Evolutionary conservation across 2,888 invertebrate species (phyloP), one percentile per base, ranked within the genome.

Genomic region (Metallyticus violacea): DNA sequence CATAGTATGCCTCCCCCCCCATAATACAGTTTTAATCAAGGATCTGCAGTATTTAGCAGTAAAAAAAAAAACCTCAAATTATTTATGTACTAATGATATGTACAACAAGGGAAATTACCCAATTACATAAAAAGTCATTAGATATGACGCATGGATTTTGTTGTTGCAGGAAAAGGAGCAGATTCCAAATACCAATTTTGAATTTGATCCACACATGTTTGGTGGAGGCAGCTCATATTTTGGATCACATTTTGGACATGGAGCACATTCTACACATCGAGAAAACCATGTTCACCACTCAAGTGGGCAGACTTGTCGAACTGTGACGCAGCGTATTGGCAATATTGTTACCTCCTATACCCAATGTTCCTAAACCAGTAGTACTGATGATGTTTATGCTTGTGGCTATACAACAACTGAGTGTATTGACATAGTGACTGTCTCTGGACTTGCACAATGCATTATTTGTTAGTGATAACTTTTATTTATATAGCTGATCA

Each of bases 281-380:
- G 26, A 77, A 26, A 27, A 28, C 25, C 86, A 85, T 40, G 40
- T 30, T 26, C 88, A 87, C 7, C 81, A 79, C 3, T 87, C 87
- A 27, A 85, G 86, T 79, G 88, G 88, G 0, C 86, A 88, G 62
- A 87, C 87, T 6, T 91, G 91, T 85, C 89, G 88, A 62, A 91
- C 91, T 5, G 90, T 91, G 22, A 91, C 91, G 1, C 89, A 91
- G 86, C 87, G 90, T 85, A 89, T 89, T 40, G 91, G 91, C 28
- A 91, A 90, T 87, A 90, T 90, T 88, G 90, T 91, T 2, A 90
- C 90, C n/a, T 90, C 90, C 4, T 91, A 90, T 86, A 91, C 91
- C 27, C 90, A 91, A 30, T 91, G 91, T 88, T 88, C 88, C 6
- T 89, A 88, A n/a, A n/a, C n/a, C n/a, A n/a, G n/a, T n/a, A n/a